phyloP scores from a whole-genome alignment of 2,113 vertebrate species.

The Dasyurus viverrinus region DNA sequence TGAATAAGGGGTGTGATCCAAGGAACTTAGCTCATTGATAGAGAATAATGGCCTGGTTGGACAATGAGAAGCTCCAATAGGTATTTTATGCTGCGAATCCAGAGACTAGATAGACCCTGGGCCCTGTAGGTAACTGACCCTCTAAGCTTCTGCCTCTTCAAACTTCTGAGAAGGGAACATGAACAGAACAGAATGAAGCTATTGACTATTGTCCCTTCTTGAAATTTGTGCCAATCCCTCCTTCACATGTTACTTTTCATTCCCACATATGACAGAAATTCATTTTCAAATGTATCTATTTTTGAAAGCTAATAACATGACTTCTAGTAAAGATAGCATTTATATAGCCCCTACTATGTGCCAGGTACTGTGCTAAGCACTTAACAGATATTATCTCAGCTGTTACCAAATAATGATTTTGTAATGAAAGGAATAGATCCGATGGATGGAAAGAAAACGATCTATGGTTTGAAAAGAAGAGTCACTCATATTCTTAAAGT shows the following conservation, averaged over 20 bases:
- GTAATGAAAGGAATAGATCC: neutral
- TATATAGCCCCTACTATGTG: neutral
- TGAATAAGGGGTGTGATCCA: neutral
- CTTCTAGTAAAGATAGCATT: neutral
- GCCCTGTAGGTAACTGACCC: neutral
- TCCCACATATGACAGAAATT: neutral
- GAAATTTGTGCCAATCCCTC: neutral
- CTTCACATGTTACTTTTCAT: accelerated
- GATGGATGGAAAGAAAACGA: neutral
- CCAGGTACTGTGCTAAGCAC: neutral
- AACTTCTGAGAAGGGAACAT: neutral
- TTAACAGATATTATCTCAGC: neutral
- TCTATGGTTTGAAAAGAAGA: neutral
- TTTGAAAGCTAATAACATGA: neutral
- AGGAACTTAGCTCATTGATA: neutral
- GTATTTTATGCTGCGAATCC: neutral
- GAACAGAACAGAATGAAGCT: neutral
- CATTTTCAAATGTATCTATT: neutral
- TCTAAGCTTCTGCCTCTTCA: neutral
- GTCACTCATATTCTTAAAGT: neutral
- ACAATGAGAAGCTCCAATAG: neutral
- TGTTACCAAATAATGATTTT: neutral
- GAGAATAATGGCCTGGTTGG: neutral
- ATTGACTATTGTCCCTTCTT: neutral
- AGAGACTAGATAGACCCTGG: neutral